phyloP scores from a whole-genome alignment of 2,797 vertebrate genomes.

The Sebastes kiyomatsui region DNA sequence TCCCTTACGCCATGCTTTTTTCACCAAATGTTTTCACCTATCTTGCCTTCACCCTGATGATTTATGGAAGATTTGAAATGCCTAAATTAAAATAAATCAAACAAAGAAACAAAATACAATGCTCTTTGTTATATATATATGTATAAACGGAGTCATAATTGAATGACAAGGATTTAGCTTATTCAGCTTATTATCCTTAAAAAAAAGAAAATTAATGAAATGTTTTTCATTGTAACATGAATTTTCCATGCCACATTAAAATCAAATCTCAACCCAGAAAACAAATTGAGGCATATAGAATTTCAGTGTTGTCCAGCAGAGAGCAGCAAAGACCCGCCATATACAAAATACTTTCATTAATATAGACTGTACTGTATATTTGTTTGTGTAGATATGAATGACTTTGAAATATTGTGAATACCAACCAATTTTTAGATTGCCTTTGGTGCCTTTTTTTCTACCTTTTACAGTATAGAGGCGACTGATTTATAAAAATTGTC shows the following conservation, averaged over 20 bases:
- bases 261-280: background rate
- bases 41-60: background rate
- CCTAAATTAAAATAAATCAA: background rate
- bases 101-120: background rate
- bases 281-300: background rate
- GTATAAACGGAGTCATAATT: background rate
- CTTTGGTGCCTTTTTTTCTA: background rate
- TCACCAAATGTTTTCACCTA: background rate
- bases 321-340: background rate
- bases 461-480: background rate
- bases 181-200: background rate
- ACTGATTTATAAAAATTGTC: background rate
- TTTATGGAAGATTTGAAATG: background rate
- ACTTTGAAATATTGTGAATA: background rate
- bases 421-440: background rate
- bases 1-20: background rate
- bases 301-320: background rate
- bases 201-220: rapidly evolving
- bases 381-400: background rate
- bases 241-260: background rate
- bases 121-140: background rate
- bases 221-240: rapidly evolving
- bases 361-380: background rate
- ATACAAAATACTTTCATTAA: background rate
- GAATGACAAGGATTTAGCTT: background rate